A percentile compares a stretch with the other conserved stretches of the same genome.
Conservation (phyloP, 2,113 vertebrate species). For the Sminthopsis crassicaudata region DNA sequence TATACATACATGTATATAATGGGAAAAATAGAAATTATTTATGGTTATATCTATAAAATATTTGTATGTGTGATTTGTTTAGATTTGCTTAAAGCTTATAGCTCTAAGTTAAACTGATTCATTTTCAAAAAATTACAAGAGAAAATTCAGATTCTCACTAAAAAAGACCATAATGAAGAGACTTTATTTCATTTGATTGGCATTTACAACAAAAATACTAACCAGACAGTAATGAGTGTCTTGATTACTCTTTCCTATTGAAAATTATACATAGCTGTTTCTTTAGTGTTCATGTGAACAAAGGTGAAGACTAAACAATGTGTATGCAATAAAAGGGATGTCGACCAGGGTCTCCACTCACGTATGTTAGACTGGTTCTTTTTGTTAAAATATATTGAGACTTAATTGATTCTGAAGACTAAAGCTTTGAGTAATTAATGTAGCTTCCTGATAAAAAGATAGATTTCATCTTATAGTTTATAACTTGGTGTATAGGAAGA, state of each 20-base stretch:
- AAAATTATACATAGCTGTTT: slow-evolving; percentile 16
- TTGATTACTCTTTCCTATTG: neutral
- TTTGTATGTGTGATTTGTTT: too few relatives aligned
- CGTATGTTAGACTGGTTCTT: too few relatives aligned
- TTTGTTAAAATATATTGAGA: neutral
- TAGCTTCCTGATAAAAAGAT: neutral
- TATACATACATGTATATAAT: too few relatives aligned
- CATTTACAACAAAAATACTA: neutral
- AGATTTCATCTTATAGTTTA: neutral
- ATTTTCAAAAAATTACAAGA: neutral
- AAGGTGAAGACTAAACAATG: neutral
- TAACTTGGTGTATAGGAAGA: neutral
- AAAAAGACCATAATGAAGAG: neutral
- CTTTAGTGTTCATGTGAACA: neutral
- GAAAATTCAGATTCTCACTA: neutral
- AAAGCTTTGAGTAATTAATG: neutral
- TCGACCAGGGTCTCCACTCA: neutral
- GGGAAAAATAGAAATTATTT: too few relatives aligned
- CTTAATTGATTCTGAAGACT: neutral
- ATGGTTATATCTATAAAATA: too few relatives aligned
- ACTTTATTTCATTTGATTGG: neutral
- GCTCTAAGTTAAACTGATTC: neutral
- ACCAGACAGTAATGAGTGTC: neutral
- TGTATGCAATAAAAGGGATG: neutral
- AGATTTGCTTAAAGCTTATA: too few relatives aligned